A percentile compares a stretch with the other conserved stretches of the same genome.
phyloP scores from a whole-genome alignment of 2,113 vertebrate genomes.

The Rhynchomys soricoides region DNA sequence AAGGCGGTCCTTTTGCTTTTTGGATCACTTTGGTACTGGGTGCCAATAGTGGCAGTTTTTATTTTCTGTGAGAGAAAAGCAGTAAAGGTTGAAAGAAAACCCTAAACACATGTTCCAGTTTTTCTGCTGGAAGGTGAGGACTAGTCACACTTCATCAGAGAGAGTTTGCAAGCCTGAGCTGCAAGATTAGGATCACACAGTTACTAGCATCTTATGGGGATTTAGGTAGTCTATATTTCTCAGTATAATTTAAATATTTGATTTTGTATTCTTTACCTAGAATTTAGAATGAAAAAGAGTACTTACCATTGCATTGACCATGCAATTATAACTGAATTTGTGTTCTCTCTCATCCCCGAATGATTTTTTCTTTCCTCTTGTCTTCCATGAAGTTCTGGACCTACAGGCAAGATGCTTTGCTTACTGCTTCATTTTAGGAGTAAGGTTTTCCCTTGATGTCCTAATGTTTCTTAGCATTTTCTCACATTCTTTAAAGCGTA shows the following conservation, averaged over 20 bases:
- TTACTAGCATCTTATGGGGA: background rate
- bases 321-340: constrained; percentile 37
- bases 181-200: background rate
- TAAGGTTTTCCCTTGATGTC: background rate
- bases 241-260: background rate
- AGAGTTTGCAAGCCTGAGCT: background rate
- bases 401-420: background rate
- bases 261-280: background rate
- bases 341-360: background rate
- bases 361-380: background rate
- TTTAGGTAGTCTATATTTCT: background rate
- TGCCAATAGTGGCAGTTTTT: background rate
- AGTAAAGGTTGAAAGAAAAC: background rate
- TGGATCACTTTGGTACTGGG: background rate
- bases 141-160: background rate
- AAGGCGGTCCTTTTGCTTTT: background rate
- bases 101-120: background rate
- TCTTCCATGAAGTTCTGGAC: background rate
- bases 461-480: background rate
- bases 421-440: background rate
- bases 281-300: background rate
- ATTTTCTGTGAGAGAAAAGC: background rate
- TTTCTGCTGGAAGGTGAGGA: background rate
- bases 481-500: background rate
- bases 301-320: background rate